These are phyloP conservation scores for Junco hyemalis DNA, from an alignment of 2,113 vertebrate species.

Conservation along the genomic window DNA sequence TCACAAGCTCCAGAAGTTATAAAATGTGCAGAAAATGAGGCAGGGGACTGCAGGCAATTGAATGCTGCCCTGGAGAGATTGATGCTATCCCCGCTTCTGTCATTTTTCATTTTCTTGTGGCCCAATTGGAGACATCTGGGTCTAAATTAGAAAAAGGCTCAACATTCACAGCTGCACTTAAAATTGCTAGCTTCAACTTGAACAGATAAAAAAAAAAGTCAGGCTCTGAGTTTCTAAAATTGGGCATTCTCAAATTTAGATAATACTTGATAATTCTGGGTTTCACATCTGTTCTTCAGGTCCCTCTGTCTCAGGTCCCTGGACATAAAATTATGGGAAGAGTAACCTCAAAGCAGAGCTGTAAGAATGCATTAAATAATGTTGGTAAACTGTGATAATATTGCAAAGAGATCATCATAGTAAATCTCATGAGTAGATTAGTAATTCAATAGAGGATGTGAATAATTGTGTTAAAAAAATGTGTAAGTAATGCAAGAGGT, in stretches of 20 bases:
- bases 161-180: slow-evolving; percentile 34
- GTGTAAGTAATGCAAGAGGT: not conserved
- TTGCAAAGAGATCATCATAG: not conserved
- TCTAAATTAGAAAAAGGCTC: slow-evolving; percentile 23
- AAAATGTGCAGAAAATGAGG: not conserved
- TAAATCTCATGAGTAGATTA: not conserved
- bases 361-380: not conserved
- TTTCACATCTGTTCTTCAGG: not conserved
- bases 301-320: not conserved
- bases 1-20: not conserved
- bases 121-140: not conserved
- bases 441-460: not conserved
- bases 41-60: not conserved
- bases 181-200: not conserved
- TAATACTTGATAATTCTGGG: not conserved
- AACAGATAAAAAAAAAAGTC: not conserved
- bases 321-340: not conserved
- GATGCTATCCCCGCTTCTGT: slow-evolving; percentile 3
- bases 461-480: not conserved
- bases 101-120: slow-evolving; percentile 21
- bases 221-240: not conserved
- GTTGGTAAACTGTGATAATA: not conserved
- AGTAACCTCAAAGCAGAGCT: not conserved
- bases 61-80: slow-evolving; percentile 9
- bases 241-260: not conserved